A percentile compares a stretch with the other conserved stretches of the same genome.
phyloP scores from a whole-genome alignment of 2,888 invertebrate species.

The Luffia ferchaultella region DNA sequence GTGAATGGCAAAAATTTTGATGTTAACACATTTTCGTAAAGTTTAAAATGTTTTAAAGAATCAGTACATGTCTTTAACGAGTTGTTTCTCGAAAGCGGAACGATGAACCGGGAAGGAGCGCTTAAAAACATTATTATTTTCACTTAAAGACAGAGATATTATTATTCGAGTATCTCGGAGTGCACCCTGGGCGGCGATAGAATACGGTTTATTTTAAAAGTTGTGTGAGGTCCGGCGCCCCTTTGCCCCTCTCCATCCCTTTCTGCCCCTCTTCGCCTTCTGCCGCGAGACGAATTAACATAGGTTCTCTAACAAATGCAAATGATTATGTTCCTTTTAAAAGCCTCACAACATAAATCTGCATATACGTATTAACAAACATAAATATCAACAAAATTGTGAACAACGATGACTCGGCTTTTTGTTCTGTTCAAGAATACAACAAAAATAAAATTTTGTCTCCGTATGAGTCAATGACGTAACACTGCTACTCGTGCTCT shows the following conservation, averaged over 20 bases:
- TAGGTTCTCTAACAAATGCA: background rate
- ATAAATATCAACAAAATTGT: too few relatives aligned
- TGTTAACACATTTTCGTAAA: too few relatives aligned
- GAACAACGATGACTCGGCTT: too few relatives aligned
- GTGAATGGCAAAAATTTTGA: too few relatives aligned
- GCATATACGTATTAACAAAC: too few relatives aligned
- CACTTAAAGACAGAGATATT: slow-evolving; percentile 4
- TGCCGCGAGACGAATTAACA: background rate
- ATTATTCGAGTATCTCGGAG: slow-evolving; percentile 5
- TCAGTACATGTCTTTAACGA: too few relatives aligned
- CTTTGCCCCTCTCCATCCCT: background rate
- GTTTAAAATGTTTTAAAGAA: too few relatives aligned
- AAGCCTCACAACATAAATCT: background rate
- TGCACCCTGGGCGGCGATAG: slow-evolving; percentile 3
- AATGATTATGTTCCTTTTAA: background rate
- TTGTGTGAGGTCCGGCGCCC: slow-evolving; percentile 3
- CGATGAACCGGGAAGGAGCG: slow-evolving; percentile 1
- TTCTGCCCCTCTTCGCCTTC: background rate
- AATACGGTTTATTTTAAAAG: slow-evolving; percentile 3
- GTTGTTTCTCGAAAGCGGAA: background rate
- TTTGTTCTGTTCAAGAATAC: too few relatives aligned
- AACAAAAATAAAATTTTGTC: too few relatives aligned
- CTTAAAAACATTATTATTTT: slow-evolving; percentile 6
- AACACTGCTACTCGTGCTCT: too few relatives aligned
- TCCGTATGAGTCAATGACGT: too few relatives aligned